Evolutionary conservation across 2,797 vertebrate species (phyloP).

Genomic region (Alauda arvensis): DNA sequence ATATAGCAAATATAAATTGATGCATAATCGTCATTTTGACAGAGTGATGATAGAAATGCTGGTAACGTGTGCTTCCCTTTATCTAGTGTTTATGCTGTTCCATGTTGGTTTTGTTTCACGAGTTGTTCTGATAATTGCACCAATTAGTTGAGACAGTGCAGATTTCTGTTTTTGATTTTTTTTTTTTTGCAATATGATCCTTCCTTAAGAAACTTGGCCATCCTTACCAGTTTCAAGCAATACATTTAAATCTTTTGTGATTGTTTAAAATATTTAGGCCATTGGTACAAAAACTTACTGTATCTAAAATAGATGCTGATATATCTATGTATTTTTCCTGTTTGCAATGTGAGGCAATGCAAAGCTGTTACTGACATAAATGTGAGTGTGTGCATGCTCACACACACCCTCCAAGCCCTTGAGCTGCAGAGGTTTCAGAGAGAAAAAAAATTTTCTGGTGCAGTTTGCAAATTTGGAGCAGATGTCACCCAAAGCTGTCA

Average conservation of each 20-base stretch:
- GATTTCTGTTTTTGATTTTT: not conserved
- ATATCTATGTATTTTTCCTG: not conserved
- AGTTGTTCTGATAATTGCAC: not conserved
- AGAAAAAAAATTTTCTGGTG: not conserved
- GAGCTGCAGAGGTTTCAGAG: not conserved
- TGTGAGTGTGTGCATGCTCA: not conserved
- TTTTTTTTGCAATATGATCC: not conserved
- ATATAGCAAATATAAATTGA: not conserved
- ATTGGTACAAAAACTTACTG: not conserved
- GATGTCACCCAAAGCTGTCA: not conserved
- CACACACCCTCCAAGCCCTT: not conserved
- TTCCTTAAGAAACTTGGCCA: not conserved
- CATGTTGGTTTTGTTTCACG: not conserved
- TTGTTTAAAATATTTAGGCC: not conserved
- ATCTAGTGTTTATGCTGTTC: not conserved
- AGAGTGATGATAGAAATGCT: not conserved
- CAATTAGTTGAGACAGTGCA: not conserved
- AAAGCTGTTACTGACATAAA: not conserved
- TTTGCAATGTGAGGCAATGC: not conserved
- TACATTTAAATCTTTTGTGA: not conserved
- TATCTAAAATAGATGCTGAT: not conserved
- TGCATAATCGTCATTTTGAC: not conserved
- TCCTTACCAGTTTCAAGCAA: not conserved
- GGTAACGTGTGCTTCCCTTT: not conserved
- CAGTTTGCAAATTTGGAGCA: not conserved